Evolutionary conservation across 2,888 invertebrate genomes (phyloP), one percentile per base, ranked within the genome.

Genomic region (Sussaba pulchella): DNA sequence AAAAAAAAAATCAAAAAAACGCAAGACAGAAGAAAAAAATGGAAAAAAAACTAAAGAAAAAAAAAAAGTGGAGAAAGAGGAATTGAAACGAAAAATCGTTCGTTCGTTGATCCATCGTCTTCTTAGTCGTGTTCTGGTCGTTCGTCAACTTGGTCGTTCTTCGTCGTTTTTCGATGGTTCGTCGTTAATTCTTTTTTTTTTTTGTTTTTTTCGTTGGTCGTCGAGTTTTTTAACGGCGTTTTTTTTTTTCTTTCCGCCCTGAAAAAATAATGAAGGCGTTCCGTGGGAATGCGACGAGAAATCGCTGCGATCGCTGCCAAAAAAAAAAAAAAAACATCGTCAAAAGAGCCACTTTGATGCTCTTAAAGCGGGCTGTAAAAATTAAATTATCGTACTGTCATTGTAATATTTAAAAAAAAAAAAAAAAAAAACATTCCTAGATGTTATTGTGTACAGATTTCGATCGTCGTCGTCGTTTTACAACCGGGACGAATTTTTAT

Each of bases 381-480:
- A 91, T 91, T 91, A 89, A 90, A 91, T 91, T 90, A 91, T 92
- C 90, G 90, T 91, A 90, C 89, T 91, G 91, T 91, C 91, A 5
- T 89, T 90, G 88, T 91, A 91, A 90, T 91, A 85, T 88, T 88
- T n/a, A n/a, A n/a, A n/a, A n/a, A n/a, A n/a, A n/a, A n/a, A n/a
- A n/a, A n/a, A n/a, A n/a, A n/a, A n/a, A n/a, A 6, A 31, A 88
- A 89, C 88, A 88, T 89, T 89, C 89, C 90, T 89, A 88, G 87
- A 88, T 85, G 82, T 79, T 89, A 89, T 86, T 84, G 85, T 85
- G 89, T 89, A 88, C 89, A 83, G 78, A 83, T 73, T 80, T 75
- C 57, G 52, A 81, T 72, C 59, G 61, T 74, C 47, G 69, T 73
- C 73, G 77, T 88, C 88, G 89, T 88, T 83, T 6, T 6, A 2